phyloP scores from a whole-genome alignment of 2,888 invertebrate genomes.

The Aspidiotus rigidus region DNA sequence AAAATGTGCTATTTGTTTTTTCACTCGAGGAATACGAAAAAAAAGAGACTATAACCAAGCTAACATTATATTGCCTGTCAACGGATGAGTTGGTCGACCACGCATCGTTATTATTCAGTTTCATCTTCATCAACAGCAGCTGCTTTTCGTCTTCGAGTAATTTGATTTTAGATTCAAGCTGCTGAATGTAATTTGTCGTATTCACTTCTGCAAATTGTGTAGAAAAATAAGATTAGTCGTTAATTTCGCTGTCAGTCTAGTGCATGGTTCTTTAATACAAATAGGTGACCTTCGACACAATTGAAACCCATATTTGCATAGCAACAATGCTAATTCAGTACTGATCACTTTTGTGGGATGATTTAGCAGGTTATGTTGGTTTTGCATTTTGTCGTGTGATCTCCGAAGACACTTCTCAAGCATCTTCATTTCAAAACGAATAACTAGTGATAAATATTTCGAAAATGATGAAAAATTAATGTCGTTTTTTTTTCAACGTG shows the following conservation, averaged over 20 bases:
- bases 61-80: constrained; percentile 22
- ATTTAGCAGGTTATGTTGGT: no score
- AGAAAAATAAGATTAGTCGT: neutral
- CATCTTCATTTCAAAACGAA: no score
- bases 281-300: no score
- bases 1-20: neutral
- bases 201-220: constrained; percentile 49
- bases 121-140: constrained; percentile 48
- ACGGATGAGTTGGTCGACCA: constrained; percentile 16
- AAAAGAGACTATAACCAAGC: constrained; percentile 3
- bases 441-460: no score
- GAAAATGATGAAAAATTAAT: no score
- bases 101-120: constrained; percentile 37
- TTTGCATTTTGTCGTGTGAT: no score
- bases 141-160: constrained; percentile 72
- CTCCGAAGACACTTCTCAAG: no score
- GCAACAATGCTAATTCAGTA: neutral
- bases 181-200: constrained; percentile 74
- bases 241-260: neutral
- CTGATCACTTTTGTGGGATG: no score
- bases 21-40: neutral
- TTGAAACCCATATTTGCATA: no score
- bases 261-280: no score
- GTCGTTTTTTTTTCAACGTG: no score
- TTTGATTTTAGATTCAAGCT: constrained; percentile 76